Evolutionary conservation across 2,888 invertebrate genomes (phyloP), one percentile per base, ranked within the genome.

Genomic region (Stenoptilia bipunctidactyla): DNA sequence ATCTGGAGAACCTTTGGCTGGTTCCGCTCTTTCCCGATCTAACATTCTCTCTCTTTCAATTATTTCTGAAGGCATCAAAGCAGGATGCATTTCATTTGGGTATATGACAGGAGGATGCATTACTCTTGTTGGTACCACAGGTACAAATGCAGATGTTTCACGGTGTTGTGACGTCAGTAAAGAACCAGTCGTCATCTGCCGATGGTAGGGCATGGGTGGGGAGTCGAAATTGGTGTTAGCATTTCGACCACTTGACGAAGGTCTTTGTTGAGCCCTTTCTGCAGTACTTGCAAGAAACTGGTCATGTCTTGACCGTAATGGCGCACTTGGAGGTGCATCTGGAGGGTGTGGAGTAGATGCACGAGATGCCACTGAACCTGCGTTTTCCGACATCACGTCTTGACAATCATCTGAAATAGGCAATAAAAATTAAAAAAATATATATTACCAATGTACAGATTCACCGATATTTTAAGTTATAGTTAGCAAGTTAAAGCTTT

Each of bases 81-180:
- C 86, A 27, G 92, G 89, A 55, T 90, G 90, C 67, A 90, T 88
- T 53, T 90, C 90, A 36, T 88, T 87, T 0, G 90, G 87, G 55
- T 91, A 92, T 20, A 92, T 85, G 13, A 90, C 88, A 15, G 91
- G 2, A 13, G 34, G 87, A 47, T 92, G 91, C 56, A 93, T 86
- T 42, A 87, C 87, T 54, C 93, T 86, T 34, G 92, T 90, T 9
- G 94, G 94, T 42, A 94, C 90, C 39, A 94, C 94, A 25, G 94
- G 94, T 39, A 94, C 93, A 68, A 94, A 94, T 1, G 94, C 94
- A 10, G 93, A 94, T 6, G 91, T 88, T 72, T 93, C 93, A 34
- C 92, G 86, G 63, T 92, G 92, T 38, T 89, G 86, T 65, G 73
- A 58, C 30, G 72, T 64, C 12, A 83, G 60, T 12, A 85, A 58